A percentile compares a stretch with the other conserved stretches of the same genome.
phyloP scores from a whole-genome alignment of 2,113 vertebrate species.

The Planiliza haematocheilus region DNA sequence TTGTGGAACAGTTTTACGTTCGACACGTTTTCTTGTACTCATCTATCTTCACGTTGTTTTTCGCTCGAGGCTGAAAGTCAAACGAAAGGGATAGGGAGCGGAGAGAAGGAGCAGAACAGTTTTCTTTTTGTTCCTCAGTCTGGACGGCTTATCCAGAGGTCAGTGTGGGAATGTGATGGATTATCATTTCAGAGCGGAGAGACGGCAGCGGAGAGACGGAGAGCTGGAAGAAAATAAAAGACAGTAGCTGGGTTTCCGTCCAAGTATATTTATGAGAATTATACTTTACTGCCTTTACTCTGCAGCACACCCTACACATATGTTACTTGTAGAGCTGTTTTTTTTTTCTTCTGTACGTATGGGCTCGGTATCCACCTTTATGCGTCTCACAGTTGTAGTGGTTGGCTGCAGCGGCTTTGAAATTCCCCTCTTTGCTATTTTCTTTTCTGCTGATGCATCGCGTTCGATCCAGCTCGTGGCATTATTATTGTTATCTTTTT shows the following conservation, averaged over 20 bases:
- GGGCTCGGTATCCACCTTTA: not conserved
- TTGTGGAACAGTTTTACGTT: not conserved
- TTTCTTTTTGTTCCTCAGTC: conserved; percentile 20
- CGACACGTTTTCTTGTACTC: no score
- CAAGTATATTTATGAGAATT: conserved; percentile 48
- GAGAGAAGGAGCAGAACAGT: not conserved
- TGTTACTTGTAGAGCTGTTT: conserved; percentile 5
- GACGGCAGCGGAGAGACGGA: conserved; percentile 42
- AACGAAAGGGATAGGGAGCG: conserved; percentile 16
- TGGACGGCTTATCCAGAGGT: conserved; percentile 62
- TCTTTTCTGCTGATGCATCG: not conserved
- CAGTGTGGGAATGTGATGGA: conserved; percentile 65
- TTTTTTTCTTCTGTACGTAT: no score
- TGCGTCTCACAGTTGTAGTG: not conserved
- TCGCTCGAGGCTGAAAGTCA: conserved; percentile 13
- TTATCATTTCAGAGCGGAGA: conserved; percentile 63
- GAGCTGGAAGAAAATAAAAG: conserved; percentile 52
- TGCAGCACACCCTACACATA: conserved; percentile 18
- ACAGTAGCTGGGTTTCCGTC: conserved; percentile 45
- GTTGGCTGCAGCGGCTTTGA: not conserved
- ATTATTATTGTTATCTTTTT: no score
- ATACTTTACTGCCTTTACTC: conserved; percentile 35
- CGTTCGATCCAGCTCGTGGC: no score
- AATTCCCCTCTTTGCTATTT: not conserved
- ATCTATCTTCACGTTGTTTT: no score